A percentile compares a stretch with the other conserved stretches of the same genome.
These are phyloP conservation scores for Leucophenga varia DNA, from an alignment of 1,140 invertebrate genomes.

Conservation along the genomic window DNA sequence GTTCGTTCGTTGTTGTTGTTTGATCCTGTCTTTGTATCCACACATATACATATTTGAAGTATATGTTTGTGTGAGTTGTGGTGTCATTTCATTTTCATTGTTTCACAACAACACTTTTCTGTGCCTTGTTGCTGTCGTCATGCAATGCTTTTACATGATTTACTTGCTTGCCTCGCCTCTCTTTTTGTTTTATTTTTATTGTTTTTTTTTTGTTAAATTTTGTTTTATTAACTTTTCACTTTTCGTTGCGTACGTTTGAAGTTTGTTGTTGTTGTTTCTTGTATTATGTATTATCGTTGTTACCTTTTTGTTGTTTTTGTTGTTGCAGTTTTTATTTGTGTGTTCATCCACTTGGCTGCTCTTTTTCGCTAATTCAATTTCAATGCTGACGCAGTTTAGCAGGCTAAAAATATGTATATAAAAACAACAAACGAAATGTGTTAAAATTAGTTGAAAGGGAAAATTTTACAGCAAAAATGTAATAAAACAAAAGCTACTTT, in stretches of 20 bases:
- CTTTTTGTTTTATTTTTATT: conserved; percentile 1
- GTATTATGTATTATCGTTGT: neutral
- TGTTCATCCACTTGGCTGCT: conserved; percentile 27
- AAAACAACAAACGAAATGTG: too few relatives aligned
- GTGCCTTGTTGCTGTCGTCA: conserved; percentile 37
- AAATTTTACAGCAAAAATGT: too few relatives aligned
- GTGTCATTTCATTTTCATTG: conserved; percentile 29
- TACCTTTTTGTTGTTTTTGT: conserved; percentile 4
- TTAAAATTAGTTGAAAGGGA: too few relatives aligned
- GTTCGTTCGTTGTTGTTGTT: too few relatives aligned
- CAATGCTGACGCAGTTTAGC: conserved; percentile 38
- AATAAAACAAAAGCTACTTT: too few relatives aligned
- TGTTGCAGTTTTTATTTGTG: conserved; percentile 17
- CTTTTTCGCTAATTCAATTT: conserved; percentile 52
- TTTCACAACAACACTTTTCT: conserved; percentile 9
- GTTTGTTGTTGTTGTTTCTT: too few relatives aligned
- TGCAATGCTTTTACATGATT: conserved; percentile 32
- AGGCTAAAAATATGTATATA: conserved; percentile 47
- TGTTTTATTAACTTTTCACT: conserved; percentile 8
- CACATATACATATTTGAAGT: neutral
- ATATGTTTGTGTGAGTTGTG: conserved; percentile 1
- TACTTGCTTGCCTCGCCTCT: conserved; percentile 7
- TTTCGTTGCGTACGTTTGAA: neutral
- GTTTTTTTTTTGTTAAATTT: conserved; percentile 3
- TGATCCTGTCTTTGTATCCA: too few relatives aligned